Evolutionary conservation across 2,888 invertebrate genomes (phyloP), one percentile per base, ranked within the genome.

Genomic region (Cremastobaeus sp.): DNA sequence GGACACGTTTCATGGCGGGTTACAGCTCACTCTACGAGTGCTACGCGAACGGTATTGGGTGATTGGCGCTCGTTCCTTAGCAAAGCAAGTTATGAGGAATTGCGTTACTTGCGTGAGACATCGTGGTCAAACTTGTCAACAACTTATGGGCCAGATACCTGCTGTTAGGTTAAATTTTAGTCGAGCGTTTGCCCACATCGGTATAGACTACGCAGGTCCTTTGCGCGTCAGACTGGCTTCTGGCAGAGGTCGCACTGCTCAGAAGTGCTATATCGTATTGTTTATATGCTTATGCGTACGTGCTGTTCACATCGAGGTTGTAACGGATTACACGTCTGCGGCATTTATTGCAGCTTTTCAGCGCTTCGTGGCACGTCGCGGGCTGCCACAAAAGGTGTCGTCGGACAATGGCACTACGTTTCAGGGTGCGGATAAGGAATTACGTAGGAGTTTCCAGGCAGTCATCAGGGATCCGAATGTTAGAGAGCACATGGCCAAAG

Each of bases 201-300:
- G 34, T n/a, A 11, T 32, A 3, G 34, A 32, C 11, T 32, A 32
- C 11, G 25, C 4, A 25, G 25, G 25, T 25, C 25, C 25, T 8
- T 25, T 25, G 3, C 25, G 8, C 4, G 25, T 32, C 11, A 6
- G 34, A 3, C 5, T 32, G 34, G 34, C 5, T n/a, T 11, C 34
- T 3, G 34, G 34, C 6, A 3, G 34, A 11, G 34, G 34, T 3
- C 3, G 6, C 9, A 32, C 5, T 3, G 4, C 11, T n/a, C 34
- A 32, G 9, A 32, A 32, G 11, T 14, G 37, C 15, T 14, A 37
- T 15, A 37, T 37, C 14, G 37, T 15, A 4, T 15, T 37, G 3
- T 37, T 41, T 11, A 12, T 41, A 11, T 41, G 41, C 11, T 20
- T 20, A 21, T 20, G 41, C 11, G 41, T 41, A 5, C 41, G 41